These are phyloP conservation scores for Aleadryas rufinucha DNA, from an alignment of 2,113 vertebrate genomes.

Conservation along the genomic window DNA sequence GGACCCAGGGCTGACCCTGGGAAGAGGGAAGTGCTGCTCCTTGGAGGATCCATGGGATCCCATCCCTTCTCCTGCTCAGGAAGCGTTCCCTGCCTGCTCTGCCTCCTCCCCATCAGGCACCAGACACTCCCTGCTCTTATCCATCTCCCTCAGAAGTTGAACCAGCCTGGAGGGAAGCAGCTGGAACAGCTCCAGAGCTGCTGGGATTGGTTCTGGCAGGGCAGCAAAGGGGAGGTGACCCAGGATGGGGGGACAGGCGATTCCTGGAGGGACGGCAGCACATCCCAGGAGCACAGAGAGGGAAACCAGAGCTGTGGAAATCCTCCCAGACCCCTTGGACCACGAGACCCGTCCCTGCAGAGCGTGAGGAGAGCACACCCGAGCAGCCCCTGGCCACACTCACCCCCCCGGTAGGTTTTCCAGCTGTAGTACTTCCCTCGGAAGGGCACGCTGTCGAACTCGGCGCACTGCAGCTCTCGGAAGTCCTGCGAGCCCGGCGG, in stretches of 20 bases:
- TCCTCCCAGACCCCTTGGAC: neutral
- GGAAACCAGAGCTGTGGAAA: neutral
- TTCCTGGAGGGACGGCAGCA: neutral
- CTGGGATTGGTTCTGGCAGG: neutral
- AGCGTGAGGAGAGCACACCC: accelerated
- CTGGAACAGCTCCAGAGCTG: neutral
- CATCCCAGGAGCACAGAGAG: neutral
- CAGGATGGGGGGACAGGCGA: accelerated
- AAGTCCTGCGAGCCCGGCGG: constrained; percentile 89
- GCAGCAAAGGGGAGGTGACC: neutral
- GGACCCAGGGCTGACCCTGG: neutral
- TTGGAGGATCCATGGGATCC: neutral
- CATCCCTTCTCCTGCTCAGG: neutral
- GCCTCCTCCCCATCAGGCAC: neutral
- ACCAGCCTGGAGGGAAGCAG: neutral
- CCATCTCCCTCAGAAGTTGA: neutral
- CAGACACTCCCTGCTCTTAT: neutral
- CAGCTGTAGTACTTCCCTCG: constrained; percentile 96
- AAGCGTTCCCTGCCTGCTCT: neutral
- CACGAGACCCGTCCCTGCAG: accelerated
- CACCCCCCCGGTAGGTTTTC: constrained; percentile 95
- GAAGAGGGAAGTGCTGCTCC: neutral
- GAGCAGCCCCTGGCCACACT: neutral
- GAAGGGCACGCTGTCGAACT: constrained; percentile 92
- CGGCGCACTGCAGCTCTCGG: constrained; percentile 90